Percentiles rank a stretch among this genome's conserved stretches.
Evolutionary conservation across 2,797 vertebrate genomes (phyloP).

Genomic region (Gorsachius magnificus): DNA sequence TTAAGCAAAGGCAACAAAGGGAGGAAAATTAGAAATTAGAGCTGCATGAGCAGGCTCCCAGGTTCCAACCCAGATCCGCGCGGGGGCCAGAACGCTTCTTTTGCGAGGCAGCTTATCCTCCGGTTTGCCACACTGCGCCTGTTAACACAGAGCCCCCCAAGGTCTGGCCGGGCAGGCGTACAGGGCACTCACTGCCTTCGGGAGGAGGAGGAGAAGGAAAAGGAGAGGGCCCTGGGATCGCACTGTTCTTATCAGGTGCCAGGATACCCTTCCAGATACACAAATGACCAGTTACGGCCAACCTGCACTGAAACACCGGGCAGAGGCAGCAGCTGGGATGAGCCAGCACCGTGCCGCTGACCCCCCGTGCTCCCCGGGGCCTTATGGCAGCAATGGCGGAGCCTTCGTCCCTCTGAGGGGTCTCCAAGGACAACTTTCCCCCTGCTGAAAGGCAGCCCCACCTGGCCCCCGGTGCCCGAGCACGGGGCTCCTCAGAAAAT

Average conservation of each 20-base stretch:
- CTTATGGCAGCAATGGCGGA: rapidly evolving
- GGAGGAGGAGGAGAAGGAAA: neutral
- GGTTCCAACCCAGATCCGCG: rapidly evolving
- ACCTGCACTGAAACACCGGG: neutral
- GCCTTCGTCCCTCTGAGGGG: rapidly evolving
- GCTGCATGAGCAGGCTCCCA: neutral
- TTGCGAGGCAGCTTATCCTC: neutral
- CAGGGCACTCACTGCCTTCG: rapidly evolving
- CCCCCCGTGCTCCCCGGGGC: neutral
- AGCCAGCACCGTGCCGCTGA: neutral
- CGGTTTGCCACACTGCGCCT: neutral
- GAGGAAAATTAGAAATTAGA: neutral
- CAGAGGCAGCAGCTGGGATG: neutral
- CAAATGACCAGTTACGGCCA: neutral
- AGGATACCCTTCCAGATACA: neutral
- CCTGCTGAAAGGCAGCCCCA: too few relatives aligned
- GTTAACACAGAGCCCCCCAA: neutral
- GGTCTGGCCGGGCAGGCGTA: neutral
- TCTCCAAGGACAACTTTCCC: too few relatives aligned
- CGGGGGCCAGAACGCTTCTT: neutral
- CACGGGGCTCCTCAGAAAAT: neutral
- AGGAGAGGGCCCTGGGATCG: neutral
- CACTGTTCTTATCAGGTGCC: neutral
- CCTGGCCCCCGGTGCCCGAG: neutral
- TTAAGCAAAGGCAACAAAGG: neutral